These are phyloP conservation scores for Bedellia somnulentella DNA, from an alignment of 2,888 invertebrate genomes.

Conservation along the genomic window DNA sequence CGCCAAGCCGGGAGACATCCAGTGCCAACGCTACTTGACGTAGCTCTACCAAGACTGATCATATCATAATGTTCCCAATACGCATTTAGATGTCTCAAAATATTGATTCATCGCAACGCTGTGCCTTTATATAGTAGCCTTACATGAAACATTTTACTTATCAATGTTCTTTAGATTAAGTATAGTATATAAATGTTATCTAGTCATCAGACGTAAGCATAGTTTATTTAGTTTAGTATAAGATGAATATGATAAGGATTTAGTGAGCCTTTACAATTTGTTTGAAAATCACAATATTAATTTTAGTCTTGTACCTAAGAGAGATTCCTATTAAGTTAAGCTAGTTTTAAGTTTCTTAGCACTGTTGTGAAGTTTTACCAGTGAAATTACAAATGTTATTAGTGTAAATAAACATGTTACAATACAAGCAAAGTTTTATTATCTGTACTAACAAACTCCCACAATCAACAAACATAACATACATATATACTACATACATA, in stretches of 20 bases:
- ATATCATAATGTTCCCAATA: constrained; percentile 38
- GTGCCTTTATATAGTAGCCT: constrained; percentile 45
- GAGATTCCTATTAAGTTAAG: constrained; percentile 55
- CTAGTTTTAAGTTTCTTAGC: constrained; percentile 8
- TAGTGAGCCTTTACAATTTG: no score
- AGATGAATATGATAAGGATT: background rate
- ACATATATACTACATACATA: constrained; percentile 11
- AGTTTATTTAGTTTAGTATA: constrained; percentile 2
- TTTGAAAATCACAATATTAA: background rate
- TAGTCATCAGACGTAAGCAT: constrained; percentile 38
- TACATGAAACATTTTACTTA: constrained; percentile 26
- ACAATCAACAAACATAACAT: constrained; percentile 4
- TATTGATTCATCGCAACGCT: constrained; percentile 40
- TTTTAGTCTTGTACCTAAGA: constrained; percentile 33
- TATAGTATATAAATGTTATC: constrained; percentile 39
- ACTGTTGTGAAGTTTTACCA: no score
- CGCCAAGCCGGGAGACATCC: constrained; percentile 18
- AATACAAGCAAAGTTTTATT: background rate
- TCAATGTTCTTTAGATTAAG: constrained; percentile 23
- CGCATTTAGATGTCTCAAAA: constrained; percentile 36
- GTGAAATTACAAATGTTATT: background rate
- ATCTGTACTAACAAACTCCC: background rate
- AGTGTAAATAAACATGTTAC: background rate
- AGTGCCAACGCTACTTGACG: constrained; percentile 12
- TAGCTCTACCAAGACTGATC: constrained; percentile 48